Base-by-base conservation (phyloP, 1,140 invertebrate species). In the Eupristina koningsbergeri region DNA sequence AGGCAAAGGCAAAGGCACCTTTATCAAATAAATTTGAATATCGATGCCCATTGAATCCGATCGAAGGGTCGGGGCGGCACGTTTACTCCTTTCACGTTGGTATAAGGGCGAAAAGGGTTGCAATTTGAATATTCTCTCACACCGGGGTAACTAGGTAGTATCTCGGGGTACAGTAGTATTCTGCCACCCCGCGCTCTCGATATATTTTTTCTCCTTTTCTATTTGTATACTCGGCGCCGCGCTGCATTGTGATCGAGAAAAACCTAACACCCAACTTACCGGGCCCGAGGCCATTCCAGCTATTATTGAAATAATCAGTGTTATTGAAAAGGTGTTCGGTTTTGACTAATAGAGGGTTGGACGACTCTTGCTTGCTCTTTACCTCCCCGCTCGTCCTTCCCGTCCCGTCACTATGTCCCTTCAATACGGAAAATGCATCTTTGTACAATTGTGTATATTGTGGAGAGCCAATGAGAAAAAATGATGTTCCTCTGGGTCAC, bases 21-120 rank as follows among this genome's bases (percentile, higher is more conserved):
- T 87, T 88, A 87, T 92, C 90, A 91, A 91, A 92, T 91, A 92
- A 92, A 92, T 92, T 92, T 92, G 91, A 92, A 92, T 92, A 92
- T 92, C 91, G 92, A 92, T 92, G 91, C 91, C 90, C 88, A 92
- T 92, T 92, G 91, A 92, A 92, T 92, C 87, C 88, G 87, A 92
- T 92, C 91, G 91, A 92, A 92, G 91, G 91, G 91, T 92, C 87
- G 89, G 87, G 87, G 88, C 90, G 87, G 88, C 89, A 73, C 83
- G 67, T 84, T 0, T 22, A 29, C 50, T 36, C 50, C 74, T 61
- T 92, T 91, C 89, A 92, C 86, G 81, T 45, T 45, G 87, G 50
- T 17, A 71, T n/a, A 79, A 64, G 73, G 58, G 36, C 69, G 47
- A 86, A 80, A 88, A 92, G 91, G 91, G 91, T 92, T 91, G 87